phyloP scores from a whole-genome alignment of 2,113 vertebrate genomes.

The Oriolus oriolus region DNA sequence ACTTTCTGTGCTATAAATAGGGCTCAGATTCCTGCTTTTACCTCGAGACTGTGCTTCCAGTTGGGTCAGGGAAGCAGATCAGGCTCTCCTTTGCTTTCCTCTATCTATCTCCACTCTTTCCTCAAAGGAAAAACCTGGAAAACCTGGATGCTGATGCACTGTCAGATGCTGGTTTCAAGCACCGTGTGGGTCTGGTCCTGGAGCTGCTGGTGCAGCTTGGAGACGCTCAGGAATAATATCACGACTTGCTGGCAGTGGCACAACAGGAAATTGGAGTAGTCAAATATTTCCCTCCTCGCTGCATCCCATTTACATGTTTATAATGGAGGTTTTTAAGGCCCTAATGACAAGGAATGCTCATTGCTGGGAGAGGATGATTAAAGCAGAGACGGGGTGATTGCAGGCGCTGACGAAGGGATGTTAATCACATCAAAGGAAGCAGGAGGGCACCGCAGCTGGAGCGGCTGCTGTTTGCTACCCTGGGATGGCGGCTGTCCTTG shows the following conservation, averaged over 20 bases:
- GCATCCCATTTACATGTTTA: constrained; percentile 76
- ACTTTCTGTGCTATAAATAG: neutral
- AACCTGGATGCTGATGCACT: neutral
- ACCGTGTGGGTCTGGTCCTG: neutral
- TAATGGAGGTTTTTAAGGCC: constrained; percentile 73
- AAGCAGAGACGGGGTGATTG: constrained; percentile 58
- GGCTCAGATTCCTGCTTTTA: neutral
- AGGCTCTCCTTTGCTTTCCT: neutral
- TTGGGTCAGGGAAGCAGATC: neutral
- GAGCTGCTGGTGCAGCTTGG: neutral
- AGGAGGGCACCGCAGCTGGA: constrained; percentile 4
- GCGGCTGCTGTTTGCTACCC: neutral
- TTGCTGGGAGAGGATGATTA: constrained; percentile 71
- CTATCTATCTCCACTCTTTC: neutral
- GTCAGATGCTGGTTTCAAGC: neutral
- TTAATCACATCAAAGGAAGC: constrained; percentile 68
- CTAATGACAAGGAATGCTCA: constrained; percentile 75
- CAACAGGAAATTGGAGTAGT: constrained; percentile 74
- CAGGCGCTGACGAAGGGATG: constrained; percentile 56
- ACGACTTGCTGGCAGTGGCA: constrained; percentile 52
- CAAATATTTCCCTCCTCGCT: constrained; percentile 75
- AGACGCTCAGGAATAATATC: constrained; percentile 47
- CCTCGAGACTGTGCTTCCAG: rapidly evolving
- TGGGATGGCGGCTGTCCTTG: neutral
- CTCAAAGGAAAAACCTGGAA: neutral